Evolutionary conservation across 1,140 invertebrate species (phyloP), one percentile per base, ranked within the genome.

Genomic region (Cherax quadricarinatus): DNA sequence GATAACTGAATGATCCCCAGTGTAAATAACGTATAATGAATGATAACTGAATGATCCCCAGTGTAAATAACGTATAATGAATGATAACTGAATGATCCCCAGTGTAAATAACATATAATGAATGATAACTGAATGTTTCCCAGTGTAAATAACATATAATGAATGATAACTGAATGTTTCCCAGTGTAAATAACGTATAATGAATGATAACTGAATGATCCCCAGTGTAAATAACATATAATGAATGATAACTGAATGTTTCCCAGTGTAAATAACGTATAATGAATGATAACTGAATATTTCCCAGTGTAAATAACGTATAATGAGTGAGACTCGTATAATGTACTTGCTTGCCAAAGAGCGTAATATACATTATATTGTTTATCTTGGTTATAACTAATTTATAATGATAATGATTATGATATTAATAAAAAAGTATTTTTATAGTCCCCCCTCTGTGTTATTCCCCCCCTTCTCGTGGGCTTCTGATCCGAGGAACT

Each of bases 291-390:
- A 75, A 41, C 41, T 87, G 86, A 79, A 53, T 49, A 1, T 82
- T 53, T 5, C 66, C 18, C 86, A 12, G 16, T 88, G 86, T 88
- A 88, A 41, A 88, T 88, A 88, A 6, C 81, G 86, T 88, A 88
- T 73, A 88, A 78, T 75, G 62, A 66, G 18, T 18, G 41, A 48
- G 57, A 78, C 75, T 75, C 79, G 86, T 88, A 88, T 88, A 88
- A 88, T 88, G 86, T 88, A 88, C 49, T 84, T 88, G 86, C 86
- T 88, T 88, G 86, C 86, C 86, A 88, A 88, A 88, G 86, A 88
- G 86, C 86, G 75, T 88, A 88, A 88, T 88, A 81, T 81, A 78
- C 78, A 81, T 88, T 88, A 88, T 81, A 88, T 81, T 88, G 86
- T 88, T 88, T 88, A 88, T 88, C 86, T 88, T 88, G 86, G 86